These are phyloP conservation scores for Ennomos erosarius DNA, from an alignment of 2,888 invertebrate genomes.

Conservation along the genomic window DNA sequence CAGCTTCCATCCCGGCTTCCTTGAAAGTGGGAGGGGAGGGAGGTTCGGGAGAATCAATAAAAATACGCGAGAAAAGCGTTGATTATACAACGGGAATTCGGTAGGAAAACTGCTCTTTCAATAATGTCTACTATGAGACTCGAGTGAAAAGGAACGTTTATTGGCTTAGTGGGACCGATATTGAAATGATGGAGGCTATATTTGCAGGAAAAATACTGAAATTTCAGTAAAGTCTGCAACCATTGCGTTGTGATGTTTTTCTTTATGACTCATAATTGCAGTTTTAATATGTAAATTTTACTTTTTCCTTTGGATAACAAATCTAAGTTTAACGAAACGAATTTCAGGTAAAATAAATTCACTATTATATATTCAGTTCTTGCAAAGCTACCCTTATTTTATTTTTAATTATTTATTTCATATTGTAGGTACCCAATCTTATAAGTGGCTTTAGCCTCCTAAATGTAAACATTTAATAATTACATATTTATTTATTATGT, in stretches of 20 bases:
- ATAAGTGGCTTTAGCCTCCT: no score
- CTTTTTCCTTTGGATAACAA: no score
- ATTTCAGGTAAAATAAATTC: no score
- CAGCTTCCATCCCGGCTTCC: constrained; percentile 79
- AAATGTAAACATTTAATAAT: no score
- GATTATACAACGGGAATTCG: constrained; percentile 81
- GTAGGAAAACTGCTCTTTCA: constrained; percentile 72
- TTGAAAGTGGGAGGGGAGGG: constrained; percentile 63
- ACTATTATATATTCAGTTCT: no score
- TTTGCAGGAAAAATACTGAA: constrained; percentile 34
- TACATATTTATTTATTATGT: no score
- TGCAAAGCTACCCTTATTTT: no score
- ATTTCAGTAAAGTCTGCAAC: constrained; percentile 19
- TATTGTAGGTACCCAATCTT: no score
- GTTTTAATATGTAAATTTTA: no score
- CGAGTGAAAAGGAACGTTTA: constrained; percentile 61
- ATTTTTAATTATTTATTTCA: background rate
- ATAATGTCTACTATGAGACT: constrained; percentile 61
- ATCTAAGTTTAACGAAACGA: no score
- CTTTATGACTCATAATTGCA: background rate
- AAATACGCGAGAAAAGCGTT: constrained; percentile 84
- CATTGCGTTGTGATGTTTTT: constrained; percentile 1
- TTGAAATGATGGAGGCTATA: constrained; percentile 47
- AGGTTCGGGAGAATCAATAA: constrained; percentile 80
- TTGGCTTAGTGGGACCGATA: constrained; percentile 50